Evolutionary conservation across 1,140 invertebrate species (phyloP).

Genomic region (Fopius arisanus): DNA sequence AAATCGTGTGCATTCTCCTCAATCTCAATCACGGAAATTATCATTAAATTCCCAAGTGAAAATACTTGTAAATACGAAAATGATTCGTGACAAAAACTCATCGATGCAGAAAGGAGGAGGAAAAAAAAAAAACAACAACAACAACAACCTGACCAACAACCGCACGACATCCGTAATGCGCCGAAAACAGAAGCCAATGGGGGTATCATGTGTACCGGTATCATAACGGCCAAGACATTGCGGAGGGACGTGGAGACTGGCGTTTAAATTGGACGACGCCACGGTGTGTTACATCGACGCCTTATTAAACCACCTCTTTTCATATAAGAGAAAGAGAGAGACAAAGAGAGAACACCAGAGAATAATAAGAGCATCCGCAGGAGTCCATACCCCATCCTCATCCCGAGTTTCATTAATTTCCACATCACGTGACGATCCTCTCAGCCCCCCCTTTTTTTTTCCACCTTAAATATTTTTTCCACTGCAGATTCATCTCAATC

Average conservation of each 20-base stretch:
- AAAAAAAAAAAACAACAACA: neutral
- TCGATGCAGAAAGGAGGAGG: neutral
- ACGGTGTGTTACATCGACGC: conserved; percentile 5
- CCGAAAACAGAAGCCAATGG: conserved; percentile 23
- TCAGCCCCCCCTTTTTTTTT: neutral
- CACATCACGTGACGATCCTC: neutral
- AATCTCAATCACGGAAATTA: too few relatives aligned
- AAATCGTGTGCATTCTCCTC: too few relatives aligned
- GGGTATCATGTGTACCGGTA: conserved; percentile 8
- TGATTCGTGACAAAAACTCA: conserved; percentile 4
- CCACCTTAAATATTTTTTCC: too few relatives aligned
- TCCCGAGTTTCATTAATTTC: neutral
- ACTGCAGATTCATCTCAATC: neutral
- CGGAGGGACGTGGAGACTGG: neutral
- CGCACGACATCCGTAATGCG: neutral
- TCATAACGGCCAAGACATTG: conserved; percentile 12
- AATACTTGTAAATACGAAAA: neutral
- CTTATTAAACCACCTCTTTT: neutral
- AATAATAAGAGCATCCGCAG: neutral
- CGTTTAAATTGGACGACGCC: conserved; percentile 19
- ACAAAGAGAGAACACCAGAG: too few relatives aligned
- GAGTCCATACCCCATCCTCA: neutral
- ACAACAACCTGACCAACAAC: neutral
- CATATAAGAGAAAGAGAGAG: neutral
- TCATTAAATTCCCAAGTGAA: neutral